A percentile compares a stretch with the other conserved stretches of the same genome.
Conservation (phyloP, 1,140 invertebrate species). For the Phocides pigmalion region DNA sequence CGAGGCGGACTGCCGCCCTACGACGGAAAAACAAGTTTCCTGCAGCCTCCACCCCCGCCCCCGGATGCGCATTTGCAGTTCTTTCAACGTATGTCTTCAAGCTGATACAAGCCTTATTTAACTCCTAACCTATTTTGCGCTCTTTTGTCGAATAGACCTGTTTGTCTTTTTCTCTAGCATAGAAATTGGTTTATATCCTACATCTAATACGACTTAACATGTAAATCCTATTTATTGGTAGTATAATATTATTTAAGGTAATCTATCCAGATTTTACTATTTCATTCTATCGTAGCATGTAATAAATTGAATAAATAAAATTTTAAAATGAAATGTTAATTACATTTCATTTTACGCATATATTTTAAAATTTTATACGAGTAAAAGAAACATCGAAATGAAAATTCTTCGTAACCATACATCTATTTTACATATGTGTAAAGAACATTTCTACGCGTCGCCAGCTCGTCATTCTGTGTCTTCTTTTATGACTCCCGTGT, state of each 20-base stretch:
- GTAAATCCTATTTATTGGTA: no score
- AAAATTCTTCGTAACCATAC: background rate
- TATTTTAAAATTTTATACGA: no score
- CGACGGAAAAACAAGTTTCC: slow-evolving; percentile 54
- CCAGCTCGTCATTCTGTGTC: background rate
- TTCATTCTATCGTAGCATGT: no score
- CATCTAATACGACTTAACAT: no score
- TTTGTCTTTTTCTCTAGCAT: background rate
- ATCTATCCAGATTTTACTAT: no score
- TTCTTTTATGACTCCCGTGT: slow-evolving; percentile 3
- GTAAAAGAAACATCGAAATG: no score
- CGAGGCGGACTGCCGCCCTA: slow-evolving; percentile 71
- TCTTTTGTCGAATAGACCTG: slow-evolving; percentile 10
- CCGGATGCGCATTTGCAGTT: slow-evolving; percentile 75
- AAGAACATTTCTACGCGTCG: background rate
- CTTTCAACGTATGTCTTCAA: slow-evolving; percentile 57
- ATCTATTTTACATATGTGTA: background rate
- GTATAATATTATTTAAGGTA: no score
- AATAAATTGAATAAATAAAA: no score
- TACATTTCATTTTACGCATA: no score
- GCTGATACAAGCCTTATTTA: slow-evolving; percentile 47
- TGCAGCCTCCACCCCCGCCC: slow-evolving; percentile 69
- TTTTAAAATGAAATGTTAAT: no score
- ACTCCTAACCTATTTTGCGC: slow-evolving; percentile 52
- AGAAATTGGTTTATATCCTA: background rate